phyloP scores from a whole-genome alignment of 2,113 vertebrate species.

The Gambusia holbrooki region DNA sequence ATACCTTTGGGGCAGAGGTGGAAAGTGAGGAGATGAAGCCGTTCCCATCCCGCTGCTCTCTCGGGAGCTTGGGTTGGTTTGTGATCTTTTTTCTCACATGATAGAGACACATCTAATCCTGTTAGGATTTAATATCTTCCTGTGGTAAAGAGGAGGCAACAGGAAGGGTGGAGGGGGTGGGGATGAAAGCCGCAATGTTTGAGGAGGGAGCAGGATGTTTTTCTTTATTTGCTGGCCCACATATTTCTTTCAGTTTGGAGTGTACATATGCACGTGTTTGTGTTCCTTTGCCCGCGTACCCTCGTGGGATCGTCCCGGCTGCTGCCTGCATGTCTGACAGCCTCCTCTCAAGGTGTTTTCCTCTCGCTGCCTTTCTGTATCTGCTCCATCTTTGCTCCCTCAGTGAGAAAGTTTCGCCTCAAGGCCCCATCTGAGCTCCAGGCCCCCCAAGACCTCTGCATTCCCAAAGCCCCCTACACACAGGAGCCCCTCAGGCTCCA shows the following conservation, averaged over 20 bases:
- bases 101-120: slow-evolving; percentile 76
- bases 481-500: slow-evolving; percentile 73
- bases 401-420: slow-evolving; percentile 72
- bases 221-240: slow-evolving; percentile 38
- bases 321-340: slow-evolving; percentile 64
- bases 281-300: slow-evolving; percentile 44
- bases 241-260: slow-evolving; percentile 47
- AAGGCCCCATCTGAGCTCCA: slow-evolving; percentile 80
- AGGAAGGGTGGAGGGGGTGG: slow-evolving; percentile 51
- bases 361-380: slow-evolving; percentile 61
- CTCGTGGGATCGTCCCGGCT: slow-evolving; percentile 67
- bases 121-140: slow-evolving; percentile 70
- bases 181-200: slow-evolving; percentile 55
- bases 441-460: slow-evolving; percentile 73
- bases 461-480: slow-evolving; percentile 73
- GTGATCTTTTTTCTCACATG: slow-evolving; percentile 76
- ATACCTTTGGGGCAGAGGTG: slow-evolving; percentile 64
- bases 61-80: slow-evolving; percentile 61
- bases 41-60: slow-evolving; percentile 59
- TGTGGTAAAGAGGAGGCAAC: slow-evolving; percentile 54
- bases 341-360: slow-evolving; percentile 79
- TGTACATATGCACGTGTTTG: slow-evolving; percentile 40
- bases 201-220: slow-evolving; percentile 31
- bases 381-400: slow-evolving; percentile 67
- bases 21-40: slow-evolving; percentile 42